Conservation (phyloP, 2,113 vertebrate genomes). For the Ancistrus triradiatus region DNA sequence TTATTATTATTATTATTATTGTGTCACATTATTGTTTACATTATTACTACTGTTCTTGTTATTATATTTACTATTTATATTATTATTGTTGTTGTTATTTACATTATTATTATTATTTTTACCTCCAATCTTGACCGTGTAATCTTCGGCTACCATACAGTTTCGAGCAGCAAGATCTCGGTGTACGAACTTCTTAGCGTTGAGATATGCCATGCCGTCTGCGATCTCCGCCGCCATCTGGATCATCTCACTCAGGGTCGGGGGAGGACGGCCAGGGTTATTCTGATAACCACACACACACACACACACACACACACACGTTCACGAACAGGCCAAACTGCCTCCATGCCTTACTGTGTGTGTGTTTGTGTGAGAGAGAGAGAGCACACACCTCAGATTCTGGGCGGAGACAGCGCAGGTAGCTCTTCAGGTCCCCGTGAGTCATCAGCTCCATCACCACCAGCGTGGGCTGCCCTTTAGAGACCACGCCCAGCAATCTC, state of each 20-base stretch:
- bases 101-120: background rate
- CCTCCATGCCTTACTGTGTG: background rate
- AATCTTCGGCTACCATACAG: constrained; percentile 94
- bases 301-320: constrained; percentile 7
- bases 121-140: constrained; percentile 95
- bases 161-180: constrained; percentile 92
- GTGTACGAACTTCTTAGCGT: constrained; percentile 97
- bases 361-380: background rate
- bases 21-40: no score
- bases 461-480: constrained; percentile 90
- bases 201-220: constrained; percentile 94
- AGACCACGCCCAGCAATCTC: constrained; percentile 91
- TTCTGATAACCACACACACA: constrained; percentile 65
- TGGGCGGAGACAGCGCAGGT: constrained; percentile 83
- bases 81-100: no score
- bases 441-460: constrained; percentile 98
- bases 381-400: constrained; percentile 81
- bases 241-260: constrained; percentile 89
- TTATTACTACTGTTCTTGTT: no score
- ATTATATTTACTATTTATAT: no score
- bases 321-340: background rate
- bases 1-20: no score
- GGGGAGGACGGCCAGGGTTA: constrained; percentile 85
- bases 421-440: constrained; percentile 91
- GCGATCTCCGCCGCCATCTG: constrained; percentile 95